These are phyloP conservation scores for Flabesymbios commensalis DNA, from an alignment of 2,888 invertebrate genomes.

Conservation along the genomic window DNA sequence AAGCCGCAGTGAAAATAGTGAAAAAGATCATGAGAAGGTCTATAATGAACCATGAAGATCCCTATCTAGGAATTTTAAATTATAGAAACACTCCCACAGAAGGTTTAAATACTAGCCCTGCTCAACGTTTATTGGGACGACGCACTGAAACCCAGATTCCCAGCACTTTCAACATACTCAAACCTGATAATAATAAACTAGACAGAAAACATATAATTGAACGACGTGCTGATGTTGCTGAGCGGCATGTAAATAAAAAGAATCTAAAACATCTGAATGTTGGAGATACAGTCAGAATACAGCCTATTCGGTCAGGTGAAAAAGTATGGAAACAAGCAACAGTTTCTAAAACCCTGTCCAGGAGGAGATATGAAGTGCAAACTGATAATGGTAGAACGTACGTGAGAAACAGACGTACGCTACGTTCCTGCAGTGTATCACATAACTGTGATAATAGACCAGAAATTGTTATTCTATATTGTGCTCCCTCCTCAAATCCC, in stretches of 20 bases:
- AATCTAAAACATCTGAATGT: not conserved
- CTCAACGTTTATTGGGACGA: not conserved
- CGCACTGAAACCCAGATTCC: not conserved
- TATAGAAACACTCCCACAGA: constrained; percentile 7
- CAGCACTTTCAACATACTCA: not conserved
- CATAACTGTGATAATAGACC: no score
- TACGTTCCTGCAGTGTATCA: no score
- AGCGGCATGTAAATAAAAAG: not conserved
- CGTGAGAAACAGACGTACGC: not conserved
- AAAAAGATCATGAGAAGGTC: constrained; percentile 29
- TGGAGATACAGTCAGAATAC: not conserved
- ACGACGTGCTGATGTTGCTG: not conserved
- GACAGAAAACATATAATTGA: not conserved
- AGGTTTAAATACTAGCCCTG: not conserved
- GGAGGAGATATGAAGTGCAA: not conserved
- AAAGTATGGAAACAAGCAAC: not conserved
- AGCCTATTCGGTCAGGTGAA: not conserved
- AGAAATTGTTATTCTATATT: no score
- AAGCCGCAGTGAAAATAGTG: constrained; percentile 30
- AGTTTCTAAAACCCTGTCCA: not conserved
- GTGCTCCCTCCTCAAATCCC: no score
- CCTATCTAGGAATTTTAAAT: not conserved
- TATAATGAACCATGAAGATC: not conserved
- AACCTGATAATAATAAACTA: not conserved
- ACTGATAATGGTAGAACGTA: not conserved